Percentiles rank a stretch among this genome's conserved stretches.
Conservation (phyloP, 2,797 vertebrate genomes). For the Rhinella marina region DNA sequence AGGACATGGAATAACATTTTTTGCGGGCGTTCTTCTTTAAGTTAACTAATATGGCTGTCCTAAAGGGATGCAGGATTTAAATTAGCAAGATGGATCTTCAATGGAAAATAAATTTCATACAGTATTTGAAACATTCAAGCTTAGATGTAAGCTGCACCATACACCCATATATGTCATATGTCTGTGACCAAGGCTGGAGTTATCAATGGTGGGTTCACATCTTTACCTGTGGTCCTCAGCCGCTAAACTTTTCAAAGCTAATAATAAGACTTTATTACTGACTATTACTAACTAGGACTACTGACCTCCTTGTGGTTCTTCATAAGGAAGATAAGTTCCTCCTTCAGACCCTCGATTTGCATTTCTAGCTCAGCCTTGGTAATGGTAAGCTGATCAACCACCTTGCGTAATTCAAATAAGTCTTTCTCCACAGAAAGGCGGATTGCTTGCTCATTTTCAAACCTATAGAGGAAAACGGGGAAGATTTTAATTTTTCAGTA, state of each 20-base stretch:
- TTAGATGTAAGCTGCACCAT: too few relatives aligned
- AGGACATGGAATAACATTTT: too few relatives aligned
- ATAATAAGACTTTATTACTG: too few relatives aligned
- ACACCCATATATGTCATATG: too few relatives aligned
- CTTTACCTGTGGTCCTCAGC: not conserved
- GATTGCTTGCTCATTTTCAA: slow-evolving; percentile 70
- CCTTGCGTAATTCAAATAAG: slow-evolving; percentile 67
- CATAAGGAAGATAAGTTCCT: slow-evolving; percentile 75
- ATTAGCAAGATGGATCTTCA: too few relatives aligned
- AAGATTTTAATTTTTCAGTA: too few relatives aligned
- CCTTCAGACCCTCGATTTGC: slow-evolving; percentile 72
- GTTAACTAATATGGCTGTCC: too few relatives aligned
- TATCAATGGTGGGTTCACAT: too few relatives aligned
- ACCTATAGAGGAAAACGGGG: slow-evolving; percentile 55
- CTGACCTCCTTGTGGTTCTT: slow-evolving; percentile 73
- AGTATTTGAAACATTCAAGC: too few relatives aligned
- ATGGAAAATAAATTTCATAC: too few relatives aligned
- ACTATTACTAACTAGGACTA: not conserved
- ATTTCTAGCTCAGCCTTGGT: slow-evolving; percentile 74
- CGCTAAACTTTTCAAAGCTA: not conserved
- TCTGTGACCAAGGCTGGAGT: too few relatives aligned
- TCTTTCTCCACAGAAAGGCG: slow-evolving; percentile 72
- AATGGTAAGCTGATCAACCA: slow-evolving; percentile 73
- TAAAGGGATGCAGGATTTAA: not conserved
- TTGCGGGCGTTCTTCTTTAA: too few relatives aligned